phyloP scores from a whole-genome alignment of 1,140 invertebrate species.

The Vollenhovia emeryi region DNA sequence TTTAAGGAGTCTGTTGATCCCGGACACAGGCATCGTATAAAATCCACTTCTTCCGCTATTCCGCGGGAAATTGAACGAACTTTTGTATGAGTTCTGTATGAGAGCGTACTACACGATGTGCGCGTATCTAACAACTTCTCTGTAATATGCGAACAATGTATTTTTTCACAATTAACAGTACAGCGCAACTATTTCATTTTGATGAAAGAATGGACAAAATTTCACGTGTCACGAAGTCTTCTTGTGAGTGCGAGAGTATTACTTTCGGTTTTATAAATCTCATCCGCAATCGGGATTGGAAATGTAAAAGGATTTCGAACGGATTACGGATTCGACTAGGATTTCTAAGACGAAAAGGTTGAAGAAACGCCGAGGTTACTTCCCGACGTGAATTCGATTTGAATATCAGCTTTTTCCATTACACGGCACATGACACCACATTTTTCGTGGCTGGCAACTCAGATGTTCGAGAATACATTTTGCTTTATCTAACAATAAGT shows the following conservation, averaged over 20 bases:
- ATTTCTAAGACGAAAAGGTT: not conserved
- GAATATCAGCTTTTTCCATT: conserved; percentile 28
- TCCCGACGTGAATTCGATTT: not conserved
- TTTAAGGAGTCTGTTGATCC: not conserved
- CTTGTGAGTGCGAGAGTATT: not conserved
- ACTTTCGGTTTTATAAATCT: conserved; percentile 41
- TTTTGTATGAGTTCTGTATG: not conserved
- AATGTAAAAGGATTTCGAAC: conserved; percentile 53
- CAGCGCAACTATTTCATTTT: not conserved
- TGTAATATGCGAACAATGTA: not conserved
- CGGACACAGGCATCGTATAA: not conserved
- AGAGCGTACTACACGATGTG: not conserved
- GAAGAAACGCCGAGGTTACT: conserved; percentile 7
- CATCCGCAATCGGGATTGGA: conserved; percentile 14
- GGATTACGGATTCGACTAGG: conserved; percentile 59
- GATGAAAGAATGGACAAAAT: not conserved
- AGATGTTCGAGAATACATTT: not conserved
- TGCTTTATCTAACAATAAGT: not conserved
- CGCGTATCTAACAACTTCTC: not conserved
- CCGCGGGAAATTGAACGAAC: conserved; percentile 59
- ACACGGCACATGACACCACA: not conserved
- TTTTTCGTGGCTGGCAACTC: conserved; percentile 1
- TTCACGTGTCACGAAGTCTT: not conserved
- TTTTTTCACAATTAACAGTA: not conserved
- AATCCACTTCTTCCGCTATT: conserved; percentile 33